Conservation (phyloP, 1,140 invertebrate species). For the Nasonia giraulti region DNA sequence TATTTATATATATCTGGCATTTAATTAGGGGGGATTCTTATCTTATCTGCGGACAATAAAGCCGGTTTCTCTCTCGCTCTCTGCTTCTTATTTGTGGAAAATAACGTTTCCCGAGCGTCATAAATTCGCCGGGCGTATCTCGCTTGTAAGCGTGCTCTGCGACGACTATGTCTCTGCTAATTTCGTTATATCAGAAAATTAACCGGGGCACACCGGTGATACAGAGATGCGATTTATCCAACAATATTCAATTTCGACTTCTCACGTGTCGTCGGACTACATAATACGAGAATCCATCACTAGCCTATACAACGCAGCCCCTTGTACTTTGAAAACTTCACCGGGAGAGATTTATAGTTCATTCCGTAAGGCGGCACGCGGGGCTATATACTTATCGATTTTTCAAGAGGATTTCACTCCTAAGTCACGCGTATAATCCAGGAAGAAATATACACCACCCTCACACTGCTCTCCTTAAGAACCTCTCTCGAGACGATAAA, state of each 20-base stretch:
- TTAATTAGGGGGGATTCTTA: conserved; percentile 51
- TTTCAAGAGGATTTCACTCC: conserved; percentile 1
- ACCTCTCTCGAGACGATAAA: conserved; percentile 20
- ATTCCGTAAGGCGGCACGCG: neutral
- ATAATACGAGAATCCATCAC: neutral
- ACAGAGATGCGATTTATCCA: too few species aligned
- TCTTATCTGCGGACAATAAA: conserved; percentile 50
- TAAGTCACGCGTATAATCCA: conserved; percentile 31
- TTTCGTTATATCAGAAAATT: conserved; percentile 33
- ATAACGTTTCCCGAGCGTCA: conserved; percentile 37
- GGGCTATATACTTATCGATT: neutral
- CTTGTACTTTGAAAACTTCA: neutral
- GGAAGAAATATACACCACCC: conserved; percentile 13
- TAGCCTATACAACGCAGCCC: neutral
- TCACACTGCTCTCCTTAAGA: neutral
- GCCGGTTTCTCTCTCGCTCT: neutral
- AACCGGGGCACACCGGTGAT: neutral
- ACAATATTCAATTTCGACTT: neutral
- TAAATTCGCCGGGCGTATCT: conserved; percentile 42
- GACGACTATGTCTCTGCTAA: conserved; percentile 17
- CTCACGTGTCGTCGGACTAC: neutral
- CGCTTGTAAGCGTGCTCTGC: neutral
- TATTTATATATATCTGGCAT: conserved; percentile 37
- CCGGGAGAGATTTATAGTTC: conserved; percentile 4
- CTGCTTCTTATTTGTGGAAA: conserved; percentile 46